phyloP scores from a whole-genome alignment of 1,140 invertebrate genomes.

The Papilio dardanus region DNA sequence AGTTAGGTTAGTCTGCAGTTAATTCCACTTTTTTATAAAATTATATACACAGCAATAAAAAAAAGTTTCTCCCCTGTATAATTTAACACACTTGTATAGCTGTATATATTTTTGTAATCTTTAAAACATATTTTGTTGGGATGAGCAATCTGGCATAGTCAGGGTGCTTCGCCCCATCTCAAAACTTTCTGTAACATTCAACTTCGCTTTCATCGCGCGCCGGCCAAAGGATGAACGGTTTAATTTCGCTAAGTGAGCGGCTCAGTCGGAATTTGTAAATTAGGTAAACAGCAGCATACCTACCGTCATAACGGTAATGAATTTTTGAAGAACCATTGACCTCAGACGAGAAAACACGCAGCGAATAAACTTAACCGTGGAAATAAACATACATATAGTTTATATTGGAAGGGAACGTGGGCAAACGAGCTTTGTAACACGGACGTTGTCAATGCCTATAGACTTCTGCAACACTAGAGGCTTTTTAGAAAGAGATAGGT shows the following conservation, averaged over 20 bases:
- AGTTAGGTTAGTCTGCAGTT: too few species aligned
- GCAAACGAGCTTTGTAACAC: too few species aligned
- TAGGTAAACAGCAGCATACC: constrained; percentile 23
- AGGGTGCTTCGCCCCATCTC: constrained; percentile 14
- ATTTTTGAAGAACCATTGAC: constrained; percentile 30
- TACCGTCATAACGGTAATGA: constrained; percentile 18
- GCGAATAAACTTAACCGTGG: background rate
- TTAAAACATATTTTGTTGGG: background rate
- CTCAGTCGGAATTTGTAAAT: constrained; percentile 29
- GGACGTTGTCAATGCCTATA: too few species aligned
- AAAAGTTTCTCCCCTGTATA: too few species aligned
- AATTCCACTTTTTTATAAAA: too few species aligned
- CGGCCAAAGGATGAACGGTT: constrained; percentile 41
- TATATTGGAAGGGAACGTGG: too few species aligned
- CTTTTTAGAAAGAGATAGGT: too few species aligned
- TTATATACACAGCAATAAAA: too few species aligned
- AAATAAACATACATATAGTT: background rate
- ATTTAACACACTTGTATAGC: too few species aligned
- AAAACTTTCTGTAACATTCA: constrained; percentile 23
- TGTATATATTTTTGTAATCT: too few species aligned
- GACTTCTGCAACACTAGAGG: too few species aligned
- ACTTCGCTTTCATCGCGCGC: constrained; percentile 33
- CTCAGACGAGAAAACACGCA: background rate
- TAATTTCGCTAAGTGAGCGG: constrained; percentile 45
- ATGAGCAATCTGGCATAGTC: background rate